Evolutionary conservation across 2,888 invertebrate species (phyloP).

Genomic region (Hypselothyrea guttata): DNA sequence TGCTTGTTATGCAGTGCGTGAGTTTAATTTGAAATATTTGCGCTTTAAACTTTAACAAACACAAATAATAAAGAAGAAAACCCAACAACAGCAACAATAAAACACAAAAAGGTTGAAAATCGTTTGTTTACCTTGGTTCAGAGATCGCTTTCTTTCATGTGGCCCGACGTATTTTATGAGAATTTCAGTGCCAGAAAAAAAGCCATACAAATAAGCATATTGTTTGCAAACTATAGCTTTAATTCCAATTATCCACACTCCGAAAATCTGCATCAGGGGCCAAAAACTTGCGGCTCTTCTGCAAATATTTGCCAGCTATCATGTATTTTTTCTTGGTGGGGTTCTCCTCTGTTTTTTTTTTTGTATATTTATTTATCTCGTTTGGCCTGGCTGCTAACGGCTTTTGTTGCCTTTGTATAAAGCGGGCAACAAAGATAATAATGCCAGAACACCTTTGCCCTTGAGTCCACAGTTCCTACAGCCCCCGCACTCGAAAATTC

Average conservation of each 20-base stretch:
- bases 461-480: slow-evolving; percentile 17
- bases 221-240: slow-evolving; percentile 55
- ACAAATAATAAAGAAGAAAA: slow-evolving; percentile 48
- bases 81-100: slow-evolving; percentile 7
- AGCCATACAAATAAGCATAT: slow-evolving; percentile 1
- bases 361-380: slow-evolving; percentile 12
- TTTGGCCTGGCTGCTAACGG: slow-evolving; percentile 10
- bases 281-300: slow-evolving; percentile 21
- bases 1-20: slow-evolving; percentile 59
- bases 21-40: slow-evolving; percentile 68
- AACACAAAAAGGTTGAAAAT: slow-evolving; percentile 21
- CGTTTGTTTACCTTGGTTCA: slow-evolving; percentile 51
- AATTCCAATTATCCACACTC: slow-evolving; percentile 65
- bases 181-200: slow-evolving; percentile 10
- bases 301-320: slow-evolving; percentile 41
- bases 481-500: slow-evolving; percentile 32
- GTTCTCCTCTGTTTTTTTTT: slow-evolving; percentile 7
- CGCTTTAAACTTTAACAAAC: slow-evolving; percentile 63
- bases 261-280: slow-evolving; percentile 26
- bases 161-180: slow-evolving; percentile 37
- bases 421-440: slow-evolving; percentile 30
- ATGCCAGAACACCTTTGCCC: slow-evolving; percentile 21
- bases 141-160: slow-evolving; percentile 69
- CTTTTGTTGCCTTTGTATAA: slow-evolving; percentile 27
- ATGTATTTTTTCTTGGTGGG: slow-evolving; percentile 9